Base-by-base conservation (phyloP, 1,140 invertebrate genomes). In the Rhagoletis zephyria region DNA sequence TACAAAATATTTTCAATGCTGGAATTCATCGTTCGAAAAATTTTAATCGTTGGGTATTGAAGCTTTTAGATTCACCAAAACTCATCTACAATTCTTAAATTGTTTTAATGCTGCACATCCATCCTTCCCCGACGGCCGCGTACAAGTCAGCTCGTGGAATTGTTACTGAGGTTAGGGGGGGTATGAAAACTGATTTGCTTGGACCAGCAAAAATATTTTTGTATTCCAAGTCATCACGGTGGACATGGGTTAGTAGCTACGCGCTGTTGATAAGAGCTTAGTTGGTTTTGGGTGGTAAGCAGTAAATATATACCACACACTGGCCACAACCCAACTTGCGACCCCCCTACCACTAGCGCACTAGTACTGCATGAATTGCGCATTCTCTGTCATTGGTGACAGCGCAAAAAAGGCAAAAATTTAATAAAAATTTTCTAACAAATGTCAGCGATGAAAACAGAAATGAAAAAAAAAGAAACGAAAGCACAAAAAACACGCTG, bases 341-440 rank as follows among this genome's bases (percentile, higher is more conserved):
- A 3, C 2, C 4, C 40, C 45, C 42, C 70, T 7, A 7, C 70
- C 42, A 42, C 70, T 48, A 45, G n/a, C 14, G 16, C 40, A n/a
- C 48, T 30, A 30, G 30, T 30, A 30, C 74, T 48, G 42, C 74
- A 56, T 81, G 74, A 81, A 30, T 81, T 81, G 74, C 74, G 74
- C 48, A 81, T 81, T 81, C 65, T 14, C 74, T 59, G 74, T 16
- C 74, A 51, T 48, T 14, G 10, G 74, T 59, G 74, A 81, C 74
- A 81, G 48, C 48, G 74, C 74, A 81, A 81, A 81, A 81, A 81
- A 81, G 51, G 19, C 45, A 81, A 81, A 81, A 81, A 59, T 81
- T 81, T 59, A 81, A 81, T 81, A 81, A 81, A 81, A 81, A 81
- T 81, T 81, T 81, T 56, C 48, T 56, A 19, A 81, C 74, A 56